Evolutionary conservation across 2,888 invertebrate genomes (phyloP), one percentile per base, ranked within the genome.

Genomic region (Stenodema calcarata): DNA sequence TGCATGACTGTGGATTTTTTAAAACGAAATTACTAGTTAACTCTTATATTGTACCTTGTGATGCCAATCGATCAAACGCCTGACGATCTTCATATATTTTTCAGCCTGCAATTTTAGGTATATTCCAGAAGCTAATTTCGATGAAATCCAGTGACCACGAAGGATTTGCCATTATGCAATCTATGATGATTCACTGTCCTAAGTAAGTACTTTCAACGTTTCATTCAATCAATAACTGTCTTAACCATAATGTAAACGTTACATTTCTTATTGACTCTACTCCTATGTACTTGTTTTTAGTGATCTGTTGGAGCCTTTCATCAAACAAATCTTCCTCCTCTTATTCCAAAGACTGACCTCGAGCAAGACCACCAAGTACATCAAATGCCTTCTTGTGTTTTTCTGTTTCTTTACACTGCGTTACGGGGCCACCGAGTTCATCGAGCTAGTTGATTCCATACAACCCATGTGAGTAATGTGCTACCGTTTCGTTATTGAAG

Each of bases 61-160:
- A n/a, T n/a, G n/a, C n/a, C n/a, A n/a, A n/a, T n/a, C n/a, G n/a
- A n/a, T n/a, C n/a, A n/a, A n/a, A n/a, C n/a, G n/a, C 35, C 35
- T 35, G 35, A 35, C 35, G 7, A 35, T 35, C 35, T 4, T 35
- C 7, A 2, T 4, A 35, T 75, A n/a, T 83, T 80, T 86, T 87
- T 35, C 91, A 95, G 94, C 94, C 93, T 90, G 95, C 95, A 0
- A 94, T 98, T 89, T 92, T 99, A 73, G 99, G 99, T 0, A 96
- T 99, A 11, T 99, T 98, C 92, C 99, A 99, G 91, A 98, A 99
- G 91, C 92, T 99, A 90, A 96, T 99, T 88, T 96, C 98, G 0
- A 98, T 98, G 0, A 98, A 98, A 92, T 93, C 95, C 0, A 97
- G 99, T 90, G 99, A 99, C 91, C 98, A 98, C 90, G 98, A 99